Base-by-base conservation (phyloP, 2,888 invertebrate genomes). In the Eugnorisma glareosa region DNA sequence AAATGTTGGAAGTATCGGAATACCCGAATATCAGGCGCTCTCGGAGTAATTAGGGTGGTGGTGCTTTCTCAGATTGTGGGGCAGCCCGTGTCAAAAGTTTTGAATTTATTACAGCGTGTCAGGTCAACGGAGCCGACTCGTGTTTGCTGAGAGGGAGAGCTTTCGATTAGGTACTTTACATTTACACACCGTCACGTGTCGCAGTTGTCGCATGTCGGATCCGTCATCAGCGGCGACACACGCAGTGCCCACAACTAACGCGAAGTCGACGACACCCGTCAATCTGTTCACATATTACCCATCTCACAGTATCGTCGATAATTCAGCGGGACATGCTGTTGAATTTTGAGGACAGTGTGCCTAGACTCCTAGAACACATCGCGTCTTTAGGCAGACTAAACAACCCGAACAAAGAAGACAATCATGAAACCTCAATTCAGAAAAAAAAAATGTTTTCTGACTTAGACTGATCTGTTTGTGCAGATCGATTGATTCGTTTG, bases 71-170 rank as follows among this genome's bases (percentile, higher is more conserved):
- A 75, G 83, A 87, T 83, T 71, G 79, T 78, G 72, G 75, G 77
- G 77, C 54, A 57, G 67, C 35, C 59, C 71, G 75, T 28, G 85
- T 85, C 85, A 74, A 83, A 85, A 85, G 83, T 85, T 85, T 82
- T 72, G 75, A 85, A 85, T 86, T 86, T 86, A 86, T 88, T 87
- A 73, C 51, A 79, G 77, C 70, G 76, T 54, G 73, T 66, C 77
- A 75, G 82, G 77, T 85, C 81, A 85, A 54, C 63, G 54, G 61
- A 71, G 75, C 66, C 67, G 70, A 66, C 35, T 70, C 70, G 61
- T 84, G 79, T 82, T 84, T 77, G 78, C 77, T 73, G 66, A 43
- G 69, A 77, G 84, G 71, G 54, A 59, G 51, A 40, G 68, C 63
- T 80, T 77, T 75, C 66, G 79, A 72, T 80, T 79, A 24, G 48